phyloP scores from a whole-genome alignment of 92 coral and sea anemone genomes.

The Plumapathes pennacea region DNA sequence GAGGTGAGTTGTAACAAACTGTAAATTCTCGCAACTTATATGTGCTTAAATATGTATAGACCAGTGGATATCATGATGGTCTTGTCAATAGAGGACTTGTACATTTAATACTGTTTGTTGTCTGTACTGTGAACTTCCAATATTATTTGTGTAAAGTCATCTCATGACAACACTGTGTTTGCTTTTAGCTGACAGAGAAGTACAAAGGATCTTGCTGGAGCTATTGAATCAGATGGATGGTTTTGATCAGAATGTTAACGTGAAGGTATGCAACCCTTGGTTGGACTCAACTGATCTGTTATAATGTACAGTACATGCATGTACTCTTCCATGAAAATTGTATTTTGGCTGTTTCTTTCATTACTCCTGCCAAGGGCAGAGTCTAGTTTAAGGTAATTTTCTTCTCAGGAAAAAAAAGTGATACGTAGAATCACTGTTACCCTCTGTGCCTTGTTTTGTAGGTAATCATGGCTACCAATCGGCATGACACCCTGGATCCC shows the following conservation, averaged over 20 bases:
- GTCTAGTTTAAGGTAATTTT: not conserved
- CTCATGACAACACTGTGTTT: not conserved
- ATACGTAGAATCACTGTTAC: no score
- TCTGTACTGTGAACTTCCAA: no score
- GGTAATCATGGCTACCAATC: constrained; percentile 99
- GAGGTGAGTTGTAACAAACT: constrained; percentile 64
- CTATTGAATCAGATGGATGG: constrained; percentile 99
- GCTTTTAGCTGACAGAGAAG: constrained; percentile 96
- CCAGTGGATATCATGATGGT: no score
- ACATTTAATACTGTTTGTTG: not conserved
- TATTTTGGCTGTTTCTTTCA: no score
- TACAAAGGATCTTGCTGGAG: constrained; percentile 94
- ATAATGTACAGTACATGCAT: no score
- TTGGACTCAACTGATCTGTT: no score
- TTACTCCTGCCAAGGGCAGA: no score
- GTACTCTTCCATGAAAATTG: no score
- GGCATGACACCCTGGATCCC: constrained; percentile 98
- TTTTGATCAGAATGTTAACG: constrained; percentile 98
- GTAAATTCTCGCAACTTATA: no score
- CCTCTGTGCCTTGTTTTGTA: no score
- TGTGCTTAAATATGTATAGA: no score
- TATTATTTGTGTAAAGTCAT: not conserved
- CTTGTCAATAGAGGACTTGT: not conserved
- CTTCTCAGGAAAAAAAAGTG: no score
- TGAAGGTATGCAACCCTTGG: constrained; percentile 73